These are phyloP conservation scores for Drosophila carrolli DNA, from an alignment of 1,140 invertebrate species.

Conservation along the genomic window DNA sequence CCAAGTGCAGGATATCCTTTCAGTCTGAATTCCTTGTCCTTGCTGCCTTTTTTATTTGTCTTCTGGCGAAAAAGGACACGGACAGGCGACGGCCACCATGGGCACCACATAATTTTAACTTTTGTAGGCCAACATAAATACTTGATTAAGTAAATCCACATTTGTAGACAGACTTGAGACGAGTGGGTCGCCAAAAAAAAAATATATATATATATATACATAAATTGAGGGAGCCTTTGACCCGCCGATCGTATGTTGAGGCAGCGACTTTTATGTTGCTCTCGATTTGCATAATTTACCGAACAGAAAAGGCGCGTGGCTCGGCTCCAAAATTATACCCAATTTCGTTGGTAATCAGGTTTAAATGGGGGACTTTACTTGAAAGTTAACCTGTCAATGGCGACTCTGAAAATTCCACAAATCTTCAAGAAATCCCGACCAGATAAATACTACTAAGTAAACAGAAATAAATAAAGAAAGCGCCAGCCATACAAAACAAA, in stretches of 20 bases:
- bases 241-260: constrained; percentile 24
- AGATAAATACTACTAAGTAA: constrained; percentile 36
- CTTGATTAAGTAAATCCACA: constrained; percentile 74
- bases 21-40: neutral
- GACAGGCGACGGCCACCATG: constrained; percentile 24
- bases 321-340: constrained; percentile 32
- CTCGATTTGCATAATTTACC: constrained; percentile 62
- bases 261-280: constrained; percentile 37
- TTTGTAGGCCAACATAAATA: constrained; percentile 74
- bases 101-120: constrained; percentile 67
- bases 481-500: constrained; percentile 43
- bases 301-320: constrained; percentile 19
- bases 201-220: neutral
- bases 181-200: constrained; percentile 10
- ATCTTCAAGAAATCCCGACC: constrained; percentile 47
- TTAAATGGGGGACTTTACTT: neutral
- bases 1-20: neutral
- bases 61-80: constrained; percentile 14
- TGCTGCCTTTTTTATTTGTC: constrained; percentile 49
- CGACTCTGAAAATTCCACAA: constrained; percentile 27
- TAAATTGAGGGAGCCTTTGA: constrained; percentile 25
- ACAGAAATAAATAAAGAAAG: constrained; percentile 48
- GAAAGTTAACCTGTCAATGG: constrained; percentile 48
- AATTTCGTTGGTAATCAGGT: constrained; percentile 46
- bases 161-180: constrained; percentile 67